Evolutionary conservation across 2,797 vertebrate species (phyloP).

Genomic region (Calcarius lapponicus): DNA sequence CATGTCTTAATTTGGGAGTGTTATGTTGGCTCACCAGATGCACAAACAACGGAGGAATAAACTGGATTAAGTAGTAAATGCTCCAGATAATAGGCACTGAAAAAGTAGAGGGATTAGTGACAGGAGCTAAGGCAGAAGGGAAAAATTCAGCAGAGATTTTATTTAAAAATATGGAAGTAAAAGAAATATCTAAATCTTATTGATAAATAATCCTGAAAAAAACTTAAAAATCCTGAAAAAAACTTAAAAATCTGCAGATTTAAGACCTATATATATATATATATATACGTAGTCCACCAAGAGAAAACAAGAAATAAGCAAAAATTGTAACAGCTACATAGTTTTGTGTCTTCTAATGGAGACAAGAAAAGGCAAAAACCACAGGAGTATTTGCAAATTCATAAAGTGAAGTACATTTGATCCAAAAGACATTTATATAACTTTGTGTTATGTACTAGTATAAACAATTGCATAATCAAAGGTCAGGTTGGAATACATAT

Average conservation of each 20-base stretch:
- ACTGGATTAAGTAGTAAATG: not conserved
- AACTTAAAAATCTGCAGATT: not conserved
- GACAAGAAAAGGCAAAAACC: not conserved
- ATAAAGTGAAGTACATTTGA: not conserved
- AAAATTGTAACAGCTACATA: not conserved
- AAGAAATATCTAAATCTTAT: not conserved
- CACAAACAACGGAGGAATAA: not conserved
- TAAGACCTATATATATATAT: not conserved
- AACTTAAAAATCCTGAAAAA: not conserved
- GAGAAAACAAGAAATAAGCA: not conserved
- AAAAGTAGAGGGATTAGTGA: not conserved
- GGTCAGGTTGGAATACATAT: not conserved
- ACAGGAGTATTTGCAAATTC: not conserved
- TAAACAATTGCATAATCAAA: slow-evolving; percentile 17
- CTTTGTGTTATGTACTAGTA: not conserved
- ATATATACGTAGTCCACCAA: not conserved
- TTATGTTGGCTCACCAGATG: not conserved
- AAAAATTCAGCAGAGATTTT: not conserved
- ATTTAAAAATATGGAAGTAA: not conserved
- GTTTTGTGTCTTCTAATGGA: not conserved
- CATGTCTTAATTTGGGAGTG: not conserved
- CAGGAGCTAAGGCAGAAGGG: not conserved
- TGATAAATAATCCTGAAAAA: not conserved
- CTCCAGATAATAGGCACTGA: not conserved
- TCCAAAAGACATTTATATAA: slow-evolving; percentile 24